Evolutionary conservation across 2,797 vertebrate genomes (phyloP).

Genomic region (Malurus splendens): DNA sequence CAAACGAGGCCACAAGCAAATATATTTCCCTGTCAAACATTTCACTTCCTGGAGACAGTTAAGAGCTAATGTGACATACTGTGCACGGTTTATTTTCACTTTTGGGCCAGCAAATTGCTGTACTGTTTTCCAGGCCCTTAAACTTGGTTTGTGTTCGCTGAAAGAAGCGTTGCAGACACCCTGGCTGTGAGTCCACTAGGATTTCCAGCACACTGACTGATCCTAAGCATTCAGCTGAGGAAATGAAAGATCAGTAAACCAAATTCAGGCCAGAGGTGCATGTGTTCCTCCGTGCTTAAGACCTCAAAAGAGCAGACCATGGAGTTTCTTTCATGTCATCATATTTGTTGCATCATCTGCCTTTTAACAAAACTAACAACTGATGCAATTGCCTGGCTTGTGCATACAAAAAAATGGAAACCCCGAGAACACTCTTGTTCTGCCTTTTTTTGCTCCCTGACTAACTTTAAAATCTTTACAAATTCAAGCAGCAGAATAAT

Average conservation of each 20-base stretch:
- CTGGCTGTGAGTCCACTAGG: neutral
- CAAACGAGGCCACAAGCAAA: slow-evolving; percentile 31
- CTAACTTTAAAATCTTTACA: neutral
- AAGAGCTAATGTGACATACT: slow-evolving; percentile 27
- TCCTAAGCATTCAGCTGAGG: neutral
- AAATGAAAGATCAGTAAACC: neutral
- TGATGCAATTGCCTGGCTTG: neutral
- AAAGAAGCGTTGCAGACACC: slow-evolving; percentile 6
- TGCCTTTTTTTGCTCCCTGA: neutral
- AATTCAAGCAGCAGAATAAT: neutral
- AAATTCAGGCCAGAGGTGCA: neutral
- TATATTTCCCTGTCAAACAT: slow-evolving; percentile 50
- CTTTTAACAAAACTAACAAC: neutral
- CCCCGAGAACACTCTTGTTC: neutral
- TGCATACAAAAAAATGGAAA: neutral
- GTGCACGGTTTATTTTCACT: neutral
- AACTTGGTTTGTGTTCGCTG: slow-evolving; percentile 20
- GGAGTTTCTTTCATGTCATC: neutral
- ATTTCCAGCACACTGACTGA: neutral
- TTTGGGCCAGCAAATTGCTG: neutral
- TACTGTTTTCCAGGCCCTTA: slow-evolving; percentile 19
- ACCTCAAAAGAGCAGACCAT: neutral
- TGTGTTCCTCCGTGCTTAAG: neutral
- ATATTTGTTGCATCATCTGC: neutral
- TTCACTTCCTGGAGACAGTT: slow-evolving; percentile 45